Base-by-base conservation (phyloP, 2,888 invertebrate genomes). In the Glyphotaelius pellucidus region DNA sequence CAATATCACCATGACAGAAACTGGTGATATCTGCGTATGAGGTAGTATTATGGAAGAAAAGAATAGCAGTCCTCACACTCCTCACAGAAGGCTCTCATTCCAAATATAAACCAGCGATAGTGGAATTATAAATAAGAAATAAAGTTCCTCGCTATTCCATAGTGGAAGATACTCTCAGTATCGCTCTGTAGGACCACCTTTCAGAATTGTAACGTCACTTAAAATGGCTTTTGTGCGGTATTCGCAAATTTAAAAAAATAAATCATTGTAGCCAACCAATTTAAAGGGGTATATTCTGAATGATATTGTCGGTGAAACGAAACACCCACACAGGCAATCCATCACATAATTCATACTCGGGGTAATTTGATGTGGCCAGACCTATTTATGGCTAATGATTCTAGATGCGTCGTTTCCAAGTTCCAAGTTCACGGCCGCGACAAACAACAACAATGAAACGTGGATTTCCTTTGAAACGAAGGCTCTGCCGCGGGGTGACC, bases 401-500 rank as follows among this genome's bases (percentile, higher is more conserved):
- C 35, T n/a, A 83, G 83, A 83, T 83, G 35, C 32, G 83, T 32
- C 19, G 83, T 25, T 32, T 32, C 86, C 15, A 35, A 42, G 47
- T 42, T 35, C 79, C 31, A 79, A 89, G 89, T 89, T 89, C 89
- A 89, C 80, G 89, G 89, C 25, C 89, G 79, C 89, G 89, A 80
- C 89, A 25, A 79, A 79, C 88, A 32, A 32, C 89, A 52, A 89
- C 67, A 89, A 79, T 79, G 89, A 79, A 30, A 67, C 67, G 79
- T 52, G 79, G 89, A 15, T 86, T 86, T 52, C 86, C 86, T 86
- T 86, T 86, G 86, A 86, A n/a, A 86, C 9, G 47, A 30, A 32
- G 86, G 30, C 30, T 42, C 15, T 30, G 86, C 86, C 86, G 86
- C 86, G 86, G 86, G 86, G 86, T 30, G 86, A 86, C 86, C 86